phyloP scores from a whole-genome alignment of 2,113 vertebrate genomes.

The Paradoxurus hermaphroditus region DNA sequence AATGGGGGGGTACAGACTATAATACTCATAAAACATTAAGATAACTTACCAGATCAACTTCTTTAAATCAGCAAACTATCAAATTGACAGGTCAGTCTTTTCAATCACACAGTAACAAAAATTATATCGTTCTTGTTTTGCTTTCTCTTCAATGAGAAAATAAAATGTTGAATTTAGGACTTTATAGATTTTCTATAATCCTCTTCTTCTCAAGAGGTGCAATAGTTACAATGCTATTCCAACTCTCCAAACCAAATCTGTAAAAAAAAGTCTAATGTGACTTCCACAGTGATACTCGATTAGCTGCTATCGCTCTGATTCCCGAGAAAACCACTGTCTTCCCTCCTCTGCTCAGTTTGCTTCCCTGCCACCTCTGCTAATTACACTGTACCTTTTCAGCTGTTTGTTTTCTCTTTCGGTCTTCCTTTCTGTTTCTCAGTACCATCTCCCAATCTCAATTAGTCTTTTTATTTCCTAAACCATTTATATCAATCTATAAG shows the following conservation, averaged over 20 bases:
- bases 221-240: background rate
- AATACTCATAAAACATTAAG: background rate
- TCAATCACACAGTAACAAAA: background rate
- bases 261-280: background rate
- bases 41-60: background rate
- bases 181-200: background rate
- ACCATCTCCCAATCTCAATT: background rate
- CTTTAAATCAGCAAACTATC: background rate
- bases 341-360: background rate
- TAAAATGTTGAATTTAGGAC: background rate
- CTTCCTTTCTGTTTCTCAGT: background rate
- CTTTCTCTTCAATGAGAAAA: background rate
- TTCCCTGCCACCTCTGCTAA: background rate
- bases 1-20: fast-evolving
- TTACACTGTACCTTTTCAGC: background rate
- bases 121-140: background rate
- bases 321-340: background rate
- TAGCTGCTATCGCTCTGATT: background rate
- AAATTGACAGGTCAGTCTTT: background rate
- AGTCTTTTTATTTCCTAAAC: background rate
- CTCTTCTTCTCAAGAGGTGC: background rate
- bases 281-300: background rate
- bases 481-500: background rate
- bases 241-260: background rate
- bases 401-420: background rate